phyloP scores from a whole-genome alignment of 37 sponge, comb jelly and placozoan genomes.

The Theonella swinhoei region DNA sequence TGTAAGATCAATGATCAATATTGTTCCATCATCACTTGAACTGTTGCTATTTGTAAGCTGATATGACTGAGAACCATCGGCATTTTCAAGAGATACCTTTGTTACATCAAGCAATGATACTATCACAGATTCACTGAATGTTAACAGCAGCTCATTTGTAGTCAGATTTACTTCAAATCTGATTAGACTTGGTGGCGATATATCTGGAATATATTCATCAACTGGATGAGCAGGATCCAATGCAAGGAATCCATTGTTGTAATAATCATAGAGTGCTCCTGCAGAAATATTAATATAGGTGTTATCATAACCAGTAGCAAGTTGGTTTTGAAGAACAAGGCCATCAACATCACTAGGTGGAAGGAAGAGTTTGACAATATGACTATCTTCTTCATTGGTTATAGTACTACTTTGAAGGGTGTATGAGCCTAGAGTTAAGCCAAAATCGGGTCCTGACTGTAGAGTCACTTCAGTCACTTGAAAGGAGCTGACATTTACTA shows the following conservation, averaged over 20 bases:
- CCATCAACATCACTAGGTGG: slow-evolving; percentile 58
- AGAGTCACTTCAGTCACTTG: slow-evolving; percentile 62
- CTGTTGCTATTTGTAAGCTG: slow-evolving; percentile 55
- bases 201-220: slow-evolving; percentile 59
- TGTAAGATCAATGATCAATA: slow-evolving; percentile 51
- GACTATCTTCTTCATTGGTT: slow-evolving; percentile 13
- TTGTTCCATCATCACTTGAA: slow-evolving; percentile 48
- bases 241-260: slow-evolving; percentile 57
- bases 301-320: slow-evolving; percentile 52
- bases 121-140: slow-evolving; percentile 82
- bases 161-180: slow-evolving; percentile 55
- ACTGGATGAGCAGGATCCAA: slow-evolving; percentile 37
- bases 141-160: slow-evolving; percentile 43
- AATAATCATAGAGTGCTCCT: slow-evolving; percentile 64
- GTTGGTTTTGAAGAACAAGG: slow-evolving; percentile 41
- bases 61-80: slow-evolving; percentile 39
- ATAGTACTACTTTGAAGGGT: slow-evolving; percentile 30
- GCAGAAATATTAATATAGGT: slow-evolving; percentile 73
- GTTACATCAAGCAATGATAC: slow-evolving; percentile 70
- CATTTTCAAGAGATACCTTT: slow-evolving; percentile 61
- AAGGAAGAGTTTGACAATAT: slow-evolving; percentile 53
- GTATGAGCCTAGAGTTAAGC: slow-evolving; percentile 28
- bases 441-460: slow-evolving; percentile 47
- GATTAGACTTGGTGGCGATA: slow-evolving; percentile 50
- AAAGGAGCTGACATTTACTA: slow-evolving; percentile 57